phyloP scores from a whole-genome alignment of 2,797 vertebrate genomes.

The Falco rusticolus region DNA sequence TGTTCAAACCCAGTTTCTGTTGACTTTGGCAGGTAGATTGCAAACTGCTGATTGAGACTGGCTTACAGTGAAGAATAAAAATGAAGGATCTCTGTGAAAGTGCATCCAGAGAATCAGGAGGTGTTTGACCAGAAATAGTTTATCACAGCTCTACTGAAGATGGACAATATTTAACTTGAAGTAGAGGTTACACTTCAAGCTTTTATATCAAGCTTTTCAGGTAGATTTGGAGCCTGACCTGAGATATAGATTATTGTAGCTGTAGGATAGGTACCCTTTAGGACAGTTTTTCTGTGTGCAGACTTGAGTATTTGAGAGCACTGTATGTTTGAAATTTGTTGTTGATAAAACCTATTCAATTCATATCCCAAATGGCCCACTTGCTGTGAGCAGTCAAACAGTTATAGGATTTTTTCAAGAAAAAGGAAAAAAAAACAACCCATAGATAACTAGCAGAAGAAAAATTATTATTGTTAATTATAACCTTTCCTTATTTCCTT shows the following conservation, averaged over 20 bases:
- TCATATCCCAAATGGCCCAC: background rate
- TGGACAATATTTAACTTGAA: background rate
- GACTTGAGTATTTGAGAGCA: background rate
- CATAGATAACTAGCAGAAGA: background rate
- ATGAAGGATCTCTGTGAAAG: background rate
- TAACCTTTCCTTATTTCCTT: background rate
- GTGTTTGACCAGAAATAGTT: background rate
- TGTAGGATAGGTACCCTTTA: background rate
- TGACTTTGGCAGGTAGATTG: background rate
- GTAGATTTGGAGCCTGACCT: background rate
- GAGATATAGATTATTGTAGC: background rate
- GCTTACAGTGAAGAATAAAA: background rate
- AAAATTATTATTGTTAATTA: background rate
- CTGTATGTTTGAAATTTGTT: background rate
- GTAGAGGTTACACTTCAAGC: background rate
- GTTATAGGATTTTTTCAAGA: background rate
- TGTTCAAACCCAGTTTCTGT: background rate
- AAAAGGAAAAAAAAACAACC: fast-evolving
- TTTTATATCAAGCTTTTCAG: background rate
- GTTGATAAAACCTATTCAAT: background rate
- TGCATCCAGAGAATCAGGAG: background rate
- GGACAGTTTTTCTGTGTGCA: background rate
- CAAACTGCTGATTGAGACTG: background rate
- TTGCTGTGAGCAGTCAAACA: background rate
- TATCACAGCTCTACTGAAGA: background rate